These are phyloP conservation scores for Cydia fagiglandana DNA, from an alignment of 1,140 invertebrate genomes.

Conservation along the genomic window DNA sequence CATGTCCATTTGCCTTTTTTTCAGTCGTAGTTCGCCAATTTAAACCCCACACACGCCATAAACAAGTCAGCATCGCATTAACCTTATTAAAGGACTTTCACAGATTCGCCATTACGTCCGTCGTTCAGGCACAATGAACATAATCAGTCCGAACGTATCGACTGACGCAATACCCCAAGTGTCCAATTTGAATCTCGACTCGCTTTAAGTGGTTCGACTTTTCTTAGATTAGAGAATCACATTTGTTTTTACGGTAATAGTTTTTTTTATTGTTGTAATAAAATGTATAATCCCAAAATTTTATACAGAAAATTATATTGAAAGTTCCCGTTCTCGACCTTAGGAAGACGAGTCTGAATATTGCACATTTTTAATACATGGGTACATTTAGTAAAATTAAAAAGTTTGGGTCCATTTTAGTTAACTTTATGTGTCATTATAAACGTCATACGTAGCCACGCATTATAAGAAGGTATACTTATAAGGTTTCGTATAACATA, in stretches of 20 bases:
- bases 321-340: too few species aligned
- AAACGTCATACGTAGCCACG: too few species aligned
- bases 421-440: too few species aligned
- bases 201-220: conserved; percentile 69
- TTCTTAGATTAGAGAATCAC: conserved; percentile 62
- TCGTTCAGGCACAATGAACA: conserved; percentile 56
- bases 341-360: too few species aligned
- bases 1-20: conserved; percentile 9
- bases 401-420: too few species aligned
- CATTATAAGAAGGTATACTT: not conserved
- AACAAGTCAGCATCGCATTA: conserved; percentile 54
- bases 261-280: too few species aligned
- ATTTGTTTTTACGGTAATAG: not conserved
- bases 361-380: too few species aligned
- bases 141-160: conserved; percentile 66
- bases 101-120: conserved; percentile 61
- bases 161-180: conserved; percentile 70
- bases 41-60: conserved; percentile 38
- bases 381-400: too few species aligned
- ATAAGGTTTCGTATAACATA: not conserved
- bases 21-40: conserved; percentile 17
- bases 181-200: conserved; percentile 74
- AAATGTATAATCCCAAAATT: too few species aligned
- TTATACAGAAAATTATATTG: too few species aligned
- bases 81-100: conserved; percentile 63